Conservation (phyloP, 2,797 vertebrate genomes). For the Channallabes apus region DNA sequence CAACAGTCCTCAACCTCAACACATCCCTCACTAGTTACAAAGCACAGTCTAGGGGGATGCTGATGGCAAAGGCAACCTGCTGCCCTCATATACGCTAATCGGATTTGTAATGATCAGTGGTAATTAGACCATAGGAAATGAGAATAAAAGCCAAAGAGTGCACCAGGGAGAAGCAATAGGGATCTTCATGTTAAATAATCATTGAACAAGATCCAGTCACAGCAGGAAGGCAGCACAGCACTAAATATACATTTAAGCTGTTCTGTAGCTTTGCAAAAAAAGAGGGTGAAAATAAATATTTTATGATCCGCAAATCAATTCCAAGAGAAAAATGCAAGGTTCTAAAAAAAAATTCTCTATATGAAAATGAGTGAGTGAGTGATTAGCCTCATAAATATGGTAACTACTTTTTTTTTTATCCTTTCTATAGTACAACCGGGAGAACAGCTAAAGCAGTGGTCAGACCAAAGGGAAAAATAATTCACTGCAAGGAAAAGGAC, state of each 20-base stretch:
- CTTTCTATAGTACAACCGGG: background rate
- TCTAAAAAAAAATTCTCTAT: background rate
- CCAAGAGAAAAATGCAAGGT: background rate
- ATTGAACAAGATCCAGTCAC: slow-evolving; percentile 8
- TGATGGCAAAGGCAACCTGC: slow-evolving; percentile 32
- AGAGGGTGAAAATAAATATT: background rate
- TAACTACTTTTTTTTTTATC: background rate
- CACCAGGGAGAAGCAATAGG: slow-evolving; percentile 24
- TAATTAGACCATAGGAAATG: slow-evolving; percentile 43
- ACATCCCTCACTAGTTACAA: slow-evolving; percentile 33
- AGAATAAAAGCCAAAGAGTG: slow-evolving; percentile 24
- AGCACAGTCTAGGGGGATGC: slow-evolving; percentile 33
- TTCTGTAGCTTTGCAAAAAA: background rate
- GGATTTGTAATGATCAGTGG: slow-evolving; percentile 38
- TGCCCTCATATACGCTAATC: slow-evolving; percentile 26
- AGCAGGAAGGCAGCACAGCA: background rate
- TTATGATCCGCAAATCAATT: background rate
- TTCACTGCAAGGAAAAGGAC: background rate
- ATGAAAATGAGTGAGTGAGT: background rate
- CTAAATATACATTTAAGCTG: background rate
- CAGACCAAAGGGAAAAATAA: background rate
- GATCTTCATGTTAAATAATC: slow-evolving; percentile 30
- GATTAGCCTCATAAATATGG: background rate
- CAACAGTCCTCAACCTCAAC: slow-evolving; percentile 23
- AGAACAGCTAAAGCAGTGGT: background rate